Evolutionary conservation across 2,797 vertebrate genomes (phyloP).

Genomic region (Sebastes miniatus): DNA sequence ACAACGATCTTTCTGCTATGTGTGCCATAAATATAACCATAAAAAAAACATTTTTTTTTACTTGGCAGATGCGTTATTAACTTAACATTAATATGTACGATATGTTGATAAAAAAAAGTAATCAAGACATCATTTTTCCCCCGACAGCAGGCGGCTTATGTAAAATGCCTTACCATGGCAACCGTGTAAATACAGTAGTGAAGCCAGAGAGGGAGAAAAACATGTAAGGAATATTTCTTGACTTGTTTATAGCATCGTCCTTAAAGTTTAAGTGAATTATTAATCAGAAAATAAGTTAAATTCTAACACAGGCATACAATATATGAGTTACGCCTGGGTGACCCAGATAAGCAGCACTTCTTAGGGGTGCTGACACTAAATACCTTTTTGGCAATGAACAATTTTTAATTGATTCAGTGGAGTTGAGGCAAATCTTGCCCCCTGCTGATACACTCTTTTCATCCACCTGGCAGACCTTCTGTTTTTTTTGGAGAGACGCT

Average conservation of each 20-base stretch:
- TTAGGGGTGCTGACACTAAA: not conserved
- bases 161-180: conserved; percentile 1
- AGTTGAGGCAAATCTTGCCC: conserved; percentile 10
- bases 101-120: not conserved
- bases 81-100: not conserved
- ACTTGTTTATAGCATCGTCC: not conserved
- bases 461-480: conserved; percentile 10
- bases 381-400: not conserved
- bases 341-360: conserved; percentile 24
- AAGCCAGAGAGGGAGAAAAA: not conserved
- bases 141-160: not conserved
- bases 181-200: not conserved
- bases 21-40: not conserved
- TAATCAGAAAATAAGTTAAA: not conserved
- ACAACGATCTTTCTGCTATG: not conserved
- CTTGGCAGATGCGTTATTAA: not conserved
- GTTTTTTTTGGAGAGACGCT: not conserved
- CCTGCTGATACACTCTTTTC: not conserved
- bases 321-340: conserved; percentile 6
- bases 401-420: conserved; percentile 27
- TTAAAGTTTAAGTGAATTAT: conserved; percentile 4
- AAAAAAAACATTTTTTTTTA: not conserved
- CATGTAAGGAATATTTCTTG: not conserved
- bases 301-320: not conserved
- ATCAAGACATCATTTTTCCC: not conserved